Percentiles rank a stretch among this genome's conserved stretches.
phyloP scores from a whole-genome alignment of 2,113 vertebrate species.

The Elaphurus davidianus region DNA sequence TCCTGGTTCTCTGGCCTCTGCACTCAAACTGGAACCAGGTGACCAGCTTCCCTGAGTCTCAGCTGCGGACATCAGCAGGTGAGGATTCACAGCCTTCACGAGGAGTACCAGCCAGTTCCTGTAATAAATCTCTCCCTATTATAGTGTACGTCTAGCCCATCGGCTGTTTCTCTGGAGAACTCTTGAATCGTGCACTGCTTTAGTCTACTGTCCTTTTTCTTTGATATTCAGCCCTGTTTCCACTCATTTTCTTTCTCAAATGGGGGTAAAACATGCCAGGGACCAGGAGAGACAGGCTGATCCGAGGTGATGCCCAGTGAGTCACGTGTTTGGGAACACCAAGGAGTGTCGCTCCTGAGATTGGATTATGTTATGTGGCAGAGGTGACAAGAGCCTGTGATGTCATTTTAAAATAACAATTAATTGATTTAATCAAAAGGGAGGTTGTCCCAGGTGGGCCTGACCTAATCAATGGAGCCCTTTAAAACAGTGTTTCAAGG shows the following conservation, averaged over 20 bases:
- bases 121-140: neutral
- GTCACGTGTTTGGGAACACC: neutral
- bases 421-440: neutral
- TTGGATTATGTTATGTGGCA: neutral
- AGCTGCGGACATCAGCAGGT: neutral
- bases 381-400: neutral
- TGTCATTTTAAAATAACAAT: neutral
- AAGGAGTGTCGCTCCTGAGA: neutral
- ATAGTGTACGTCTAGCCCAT: neutral
- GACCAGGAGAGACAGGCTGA: neutral
- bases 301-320: neutral
- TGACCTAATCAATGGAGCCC: neutral
- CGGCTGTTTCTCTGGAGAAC: neutral
- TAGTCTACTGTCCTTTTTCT: neutral
- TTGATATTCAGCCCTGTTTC: neutral
- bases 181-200: neutral
- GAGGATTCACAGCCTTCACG: neutral
- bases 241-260: neutral
- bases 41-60: neutral
- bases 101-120: neutral
- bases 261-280: neutral
- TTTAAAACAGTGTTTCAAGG: neutral
- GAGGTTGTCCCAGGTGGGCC: neutral
- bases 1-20: neutral
- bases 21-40: neutral